Evolutionary conservation across 1,140 invertebrate genomes (phyloP), one percentile per base, ranked within the genome.

Genomic region (Drusus annulatus): DNA sequence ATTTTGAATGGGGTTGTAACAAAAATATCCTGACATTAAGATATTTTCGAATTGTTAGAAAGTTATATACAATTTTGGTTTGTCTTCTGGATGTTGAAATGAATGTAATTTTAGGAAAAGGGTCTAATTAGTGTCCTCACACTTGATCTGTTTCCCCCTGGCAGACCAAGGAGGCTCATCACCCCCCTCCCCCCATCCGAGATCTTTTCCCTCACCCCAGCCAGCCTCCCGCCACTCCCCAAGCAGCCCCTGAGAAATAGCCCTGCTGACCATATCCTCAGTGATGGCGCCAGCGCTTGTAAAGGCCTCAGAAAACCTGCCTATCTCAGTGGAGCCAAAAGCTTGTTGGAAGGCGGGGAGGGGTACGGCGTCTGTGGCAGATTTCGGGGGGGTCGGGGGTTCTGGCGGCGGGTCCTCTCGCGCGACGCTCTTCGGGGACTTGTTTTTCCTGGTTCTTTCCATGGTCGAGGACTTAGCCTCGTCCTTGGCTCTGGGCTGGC

Each of bases 311-410:
- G 91, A 91, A 83, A 94, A 95, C 75, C 92, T 91, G 25, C 94
- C 94, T 74, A 95, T 95, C 86, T 94, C 94, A 25, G 94, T 95
- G 1, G 93, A 94, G 16, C 94, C 94, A 84, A 95, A 95, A 0
- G 94, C 93, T 85, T 95, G 94, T 81, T 94, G 93, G 79, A 95
- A 95, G 1, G 93, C 94, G 0, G 94, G 94, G 58, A 95, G 85
- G 15, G 93, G 93, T 36, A 89, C 73, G 6, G 79, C 60, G 1
- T 76, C 73, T 2, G 73, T 25, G 1, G 15, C 13, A 0, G 79
- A 45, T 28, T 50, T 54, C 19, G 68, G 17, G 7, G 76, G 23
- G 7, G 58, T 58, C 25, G 28, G 45, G 19, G 69, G 45, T 19
- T 8, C 52, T 25, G n/a, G 15, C 15, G 54, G 71, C 3, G 16